Base-by-base conservation (phyloP, 2,888 invertebrate genomes). In the Acleris holmiana region DNA sequence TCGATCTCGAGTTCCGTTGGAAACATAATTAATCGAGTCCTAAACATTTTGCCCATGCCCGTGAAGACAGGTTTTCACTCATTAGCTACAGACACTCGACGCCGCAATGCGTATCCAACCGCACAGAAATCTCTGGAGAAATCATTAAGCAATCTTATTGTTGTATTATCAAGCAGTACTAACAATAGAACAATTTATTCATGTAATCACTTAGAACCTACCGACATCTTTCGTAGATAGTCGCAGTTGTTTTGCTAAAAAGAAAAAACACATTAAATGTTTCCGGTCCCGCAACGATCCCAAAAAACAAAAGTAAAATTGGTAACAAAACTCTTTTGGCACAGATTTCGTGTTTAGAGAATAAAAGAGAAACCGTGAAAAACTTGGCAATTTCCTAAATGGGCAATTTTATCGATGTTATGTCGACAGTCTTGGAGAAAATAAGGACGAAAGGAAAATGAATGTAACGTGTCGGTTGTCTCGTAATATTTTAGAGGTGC, bases 381-480 rank as follows among this genome's bases (percentile, higher is more conserved):
- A 66, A 68, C 66, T 68, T 64, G 68, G 71, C 75, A 73, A 72
- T 75, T 74, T 73, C 70, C 67, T 60, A 70, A 76, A 75, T 72
- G 69, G 72, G 21, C 64, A 72, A 71, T 71, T 73, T 73, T 70
- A 73, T 71, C 70, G 70, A 68, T 67, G 70, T 68, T 68, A 68
- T 67, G 69, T 71, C 69, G 68, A 67, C 71, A 69, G 70, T 69
- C 69, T 69, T 66, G 67, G 68, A 62, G 72, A 71, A 70, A 69
- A 71, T 71, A 68, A 67, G 66, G 64, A 56, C 67, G 67, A 70
- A 61, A 64, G 62, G 47, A 67, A 66, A 64, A 64, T 54, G 25
- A 49, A 64, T 64, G 58, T 64, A 59, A 59, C 58, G 57, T 54
- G 58, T 54, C 58, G 25, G 41, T 48, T 53, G 53, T 64, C 35